A percentile compares a stretch with the other conserved stretches of the same genome.
Conservation (phyloP, 2,888 invertebrate genomes). For the Argyresthia albistria region DNA sequence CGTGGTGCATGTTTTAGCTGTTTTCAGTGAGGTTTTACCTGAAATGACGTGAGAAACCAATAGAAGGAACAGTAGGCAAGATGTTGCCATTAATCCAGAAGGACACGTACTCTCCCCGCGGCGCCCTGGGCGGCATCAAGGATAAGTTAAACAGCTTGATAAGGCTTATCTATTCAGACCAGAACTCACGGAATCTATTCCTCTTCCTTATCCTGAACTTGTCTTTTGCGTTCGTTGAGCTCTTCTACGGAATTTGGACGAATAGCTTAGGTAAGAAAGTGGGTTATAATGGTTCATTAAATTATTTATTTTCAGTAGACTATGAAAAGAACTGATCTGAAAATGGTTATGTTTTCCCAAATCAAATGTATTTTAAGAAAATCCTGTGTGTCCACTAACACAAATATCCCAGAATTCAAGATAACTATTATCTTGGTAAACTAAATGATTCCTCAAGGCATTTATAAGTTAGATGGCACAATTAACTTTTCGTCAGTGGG, state of each 20-base stretch:
- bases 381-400: too few species aligned
- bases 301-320: background rate
- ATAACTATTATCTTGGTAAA: too few species aligned
- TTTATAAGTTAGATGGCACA: too few species aligned
- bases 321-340: background rate
- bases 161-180: slow-evolving; percentile 91
- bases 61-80: slow-evolving; percentile 27
- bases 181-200: slow-evolving; percentile 94
- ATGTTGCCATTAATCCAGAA: slow-evolving; percentile 86
- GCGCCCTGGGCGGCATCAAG: slow-evolving; percentile 74
- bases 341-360: background rate
- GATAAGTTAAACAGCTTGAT: slow-evolving; percentile 85
- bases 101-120: slow-evolving; percentile 73
- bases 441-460: too few species aligned
- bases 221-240: slow-evolving; percentile 96
- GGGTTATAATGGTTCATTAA: background rate
- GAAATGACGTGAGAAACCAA: slow-evolving; percentile 49
- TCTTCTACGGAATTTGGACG: slow-evolving; percentile 92
- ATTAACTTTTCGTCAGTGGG: too few species aligned
- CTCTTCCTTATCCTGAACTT: slow-evolving; percentile 93
- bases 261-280: slow-evolving; percentile 85
- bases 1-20: slow-evolving; percentile 31
- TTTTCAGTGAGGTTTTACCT: slow-evolving; percentile 36
- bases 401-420: too few species aligned
- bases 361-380: background rate